Evolutionary conservation across 2,113 vertebrate species (phyloP), one percentile per base, ranked within the genome.

Genomic region (Tor tambroides): DNA sequence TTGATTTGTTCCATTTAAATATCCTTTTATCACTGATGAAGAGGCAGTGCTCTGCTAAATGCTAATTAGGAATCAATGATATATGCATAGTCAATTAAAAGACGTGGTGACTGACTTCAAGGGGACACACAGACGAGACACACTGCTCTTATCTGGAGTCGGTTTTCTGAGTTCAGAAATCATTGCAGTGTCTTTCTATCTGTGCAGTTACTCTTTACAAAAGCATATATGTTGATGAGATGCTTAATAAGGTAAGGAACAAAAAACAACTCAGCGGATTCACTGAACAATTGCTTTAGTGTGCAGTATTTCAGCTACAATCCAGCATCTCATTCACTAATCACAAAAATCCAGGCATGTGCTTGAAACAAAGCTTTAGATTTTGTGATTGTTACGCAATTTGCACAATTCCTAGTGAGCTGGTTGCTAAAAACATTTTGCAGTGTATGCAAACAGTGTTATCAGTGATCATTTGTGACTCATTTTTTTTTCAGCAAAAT

Each of bases 21-120:
- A 41, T 41, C 23, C 7, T 80, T 41, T 67, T 26, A 67, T 30
- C 67, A 46, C 28, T 67, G 59, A 85, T 65, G 61, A 72, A 56
- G 79, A 85, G 35, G 67, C 43, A 19, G 28, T 28, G 23, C 43
- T 74, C 85, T 89, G 56, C 46, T 86, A 80, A 77, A 65, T 35
- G 71, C 59, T 85, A 83, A 87, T 83, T 83, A 87, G 83, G 49
- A 85, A 83, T 83, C 51, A 87, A 77, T 87, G 71, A 87, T 79
- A 61, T 86, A 86, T 87, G 77, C 77, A 63, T 56, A 82, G 46
- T 67, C 82, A 84, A 63, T 85, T 78, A 78, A 30, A 74, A 28
- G 23, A 43, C 28, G 26, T 81, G 43, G 32, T 72, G 71, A 78
- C 74, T 32, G 59, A 67, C 79, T 85, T 78, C 3, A 43, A 28